A percentile compares a stretch with the other conserved stretches of the same genome.
Conservation (phyloP, 2,797 vertebrate species). For the Megalops cyprinoides region DNA sequence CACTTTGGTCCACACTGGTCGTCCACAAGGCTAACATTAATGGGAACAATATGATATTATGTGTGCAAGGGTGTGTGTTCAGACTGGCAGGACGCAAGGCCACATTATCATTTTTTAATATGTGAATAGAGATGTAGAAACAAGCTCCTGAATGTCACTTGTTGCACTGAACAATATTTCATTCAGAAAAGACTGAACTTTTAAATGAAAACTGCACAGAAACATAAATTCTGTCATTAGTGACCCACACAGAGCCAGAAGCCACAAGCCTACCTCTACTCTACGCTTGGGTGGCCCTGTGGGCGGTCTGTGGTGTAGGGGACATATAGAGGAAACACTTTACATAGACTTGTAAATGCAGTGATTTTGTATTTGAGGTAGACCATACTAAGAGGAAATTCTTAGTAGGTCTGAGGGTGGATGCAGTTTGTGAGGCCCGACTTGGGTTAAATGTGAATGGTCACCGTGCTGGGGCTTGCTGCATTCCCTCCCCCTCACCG, state of each 20-base stretch:
- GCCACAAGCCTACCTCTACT: background rate
- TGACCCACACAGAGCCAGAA: too few relatives aligned
- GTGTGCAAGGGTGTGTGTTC: too few relatives aligned
- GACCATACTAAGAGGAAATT: background rate
- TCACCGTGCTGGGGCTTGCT: background rate
- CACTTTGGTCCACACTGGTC: too few relatives aligned
- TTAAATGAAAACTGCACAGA: too few relatives aligned
- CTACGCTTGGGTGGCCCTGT: background rate
- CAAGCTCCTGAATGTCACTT: background rate
- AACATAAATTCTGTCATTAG: too few relatives aligned
- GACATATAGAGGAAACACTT: background rate
- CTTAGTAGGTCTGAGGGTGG: background rate
- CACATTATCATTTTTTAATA: too few relatives aligned
- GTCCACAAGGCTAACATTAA: too few relatives aligned
- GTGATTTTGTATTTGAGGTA: background rate
- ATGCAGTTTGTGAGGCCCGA: background rate
- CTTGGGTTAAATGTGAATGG: background rate
- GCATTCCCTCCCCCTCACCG: constrained; percentile 38
- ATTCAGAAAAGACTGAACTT: background rate
- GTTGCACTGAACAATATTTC: background rate
- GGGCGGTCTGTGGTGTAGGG: background rate
- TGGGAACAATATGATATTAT: too few relatives aligned
- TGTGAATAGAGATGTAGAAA: background rate
- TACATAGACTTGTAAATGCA: background rate
- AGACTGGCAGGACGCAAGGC: too few relatives aligned